phyloP scores from a whole-genome alignment of 1,140 invertebrate species.

The Musca domestica region DNA sequence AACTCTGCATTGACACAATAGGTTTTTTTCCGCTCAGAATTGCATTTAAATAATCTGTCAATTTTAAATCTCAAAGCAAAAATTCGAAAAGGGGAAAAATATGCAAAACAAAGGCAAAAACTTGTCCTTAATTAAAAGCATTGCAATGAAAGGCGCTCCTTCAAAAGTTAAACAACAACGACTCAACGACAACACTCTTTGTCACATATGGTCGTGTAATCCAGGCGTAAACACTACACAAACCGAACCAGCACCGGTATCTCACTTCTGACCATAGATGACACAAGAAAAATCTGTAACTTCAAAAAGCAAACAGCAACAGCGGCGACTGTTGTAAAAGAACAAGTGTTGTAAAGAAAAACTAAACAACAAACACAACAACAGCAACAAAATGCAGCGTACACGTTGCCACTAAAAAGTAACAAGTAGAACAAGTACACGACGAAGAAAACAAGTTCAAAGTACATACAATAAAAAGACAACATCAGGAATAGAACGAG shows the following conservation, averaged over 20 bases:
- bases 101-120: no score
- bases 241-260: neutral
- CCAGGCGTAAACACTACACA: no score
- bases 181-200: neutral
- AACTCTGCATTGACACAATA: no score
- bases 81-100: neutral
- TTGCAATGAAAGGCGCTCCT: neutral
- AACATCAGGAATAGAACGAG: neutral
- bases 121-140: conserved; percentile 12
- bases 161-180: neutral
- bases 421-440: conserved; percentile 21
- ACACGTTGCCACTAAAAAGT: conserved; percentile 1
- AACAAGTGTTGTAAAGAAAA: conserved; percentile 11
- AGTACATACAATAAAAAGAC: conserved; percentile 13
- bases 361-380: neutral
- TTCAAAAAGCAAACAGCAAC: no score
- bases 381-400: neutral
- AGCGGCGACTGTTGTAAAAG: neutral
- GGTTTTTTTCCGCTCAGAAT: no score
- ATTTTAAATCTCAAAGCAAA: neutral
- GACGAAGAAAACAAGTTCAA: conserved; percentile 18
- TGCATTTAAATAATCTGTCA: no score
- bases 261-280: neutral
- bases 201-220: no score
- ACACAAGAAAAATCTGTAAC: no score